Conservation (phyloP, 2,888 invertebrate genomes). For the Chymomyza procnemis region DNA sequence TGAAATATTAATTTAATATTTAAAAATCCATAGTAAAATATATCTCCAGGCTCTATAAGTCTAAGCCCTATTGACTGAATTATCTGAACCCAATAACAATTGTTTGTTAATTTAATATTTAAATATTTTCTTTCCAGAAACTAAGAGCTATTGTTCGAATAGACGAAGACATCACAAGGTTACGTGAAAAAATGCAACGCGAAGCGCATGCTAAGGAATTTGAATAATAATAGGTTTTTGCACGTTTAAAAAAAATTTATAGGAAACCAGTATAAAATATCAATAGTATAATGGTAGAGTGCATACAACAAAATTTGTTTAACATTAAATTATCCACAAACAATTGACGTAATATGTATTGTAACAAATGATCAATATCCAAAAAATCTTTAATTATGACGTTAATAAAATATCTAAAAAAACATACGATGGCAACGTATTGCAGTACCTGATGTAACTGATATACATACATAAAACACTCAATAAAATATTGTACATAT, state of each 20-base stretch:
- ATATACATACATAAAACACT: slow-evolving; percentile 28
- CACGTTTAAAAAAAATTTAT: slow-evolving; percentile 14
- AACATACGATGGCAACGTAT: neutral
- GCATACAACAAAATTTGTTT: neutral
- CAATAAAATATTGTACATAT: neutral
- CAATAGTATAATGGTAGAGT: neutral
- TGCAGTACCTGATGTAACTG: slow-evolving; percentile 23
- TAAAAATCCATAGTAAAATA: too few species aligned
- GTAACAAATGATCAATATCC: neutral
- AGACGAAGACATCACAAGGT: slow-evolving; percentile 87
- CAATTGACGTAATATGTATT: neutral
- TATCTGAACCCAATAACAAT: neutral
- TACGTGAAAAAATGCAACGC: slow-evolving; percentile 88
- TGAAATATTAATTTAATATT: too few species aligned
- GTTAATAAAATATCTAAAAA: neutral
- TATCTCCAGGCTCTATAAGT: neutral
- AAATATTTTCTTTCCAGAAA: slow-evolving; percentile 82
- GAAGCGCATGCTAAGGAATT: slow-evolving; percentile 77
- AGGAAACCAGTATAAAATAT: slow-evolving; percentile 11
- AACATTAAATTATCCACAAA: neutral
- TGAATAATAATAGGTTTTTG: slow-evolving; percentile 54
- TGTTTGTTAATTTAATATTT: too few species aligned
- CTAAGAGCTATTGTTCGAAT: slow-evolving; percentile 90
- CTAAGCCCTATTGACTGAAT: neutral
- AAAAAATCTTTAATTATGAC: neutral